Percentiles rank a stretch among this genome's conserved stretches.
phyloP scores from a whole-genome alignment of 2,113 vertebrate species.

The Chauna torquata region DNA sequence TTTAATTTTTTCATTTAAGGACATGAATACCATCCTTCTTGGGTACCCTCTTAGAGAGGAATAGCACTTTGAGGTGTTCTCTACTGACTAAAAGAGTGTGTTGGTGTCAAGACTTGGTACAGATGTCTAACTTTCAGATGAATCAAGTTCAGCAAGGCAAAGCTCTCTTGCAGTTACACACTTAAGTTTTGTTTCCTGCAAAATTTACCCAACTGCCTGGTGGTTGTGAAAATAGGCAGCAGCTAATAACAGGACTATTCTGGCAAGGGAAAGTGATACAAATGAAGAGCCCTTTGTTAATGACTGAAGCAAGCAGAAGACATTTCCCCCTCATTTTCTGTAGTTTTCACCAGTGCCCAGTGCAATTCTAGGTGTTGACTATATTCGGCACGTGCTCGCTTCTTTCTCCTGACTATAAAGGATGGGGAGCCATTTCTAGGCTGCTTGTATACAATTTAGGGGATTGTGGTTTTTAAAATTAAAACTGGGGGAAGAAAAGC shows the following conservation, averaged over 20 bases:
- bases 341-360: background rate
- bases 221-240: background rate
- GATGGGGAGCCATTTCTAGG: background rate
- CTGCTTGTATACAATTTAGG: background rate
- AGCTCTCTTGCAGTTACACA: background rate
- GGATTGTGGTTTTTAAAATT: background rate
- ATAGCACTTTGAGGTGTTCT: background rate
- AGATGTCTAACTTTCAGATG: background rate
- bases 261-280: background rate
- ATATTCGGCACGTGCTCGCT: background rate
- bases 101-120: background rate
- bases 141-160: background rate
- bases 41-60: background rate
- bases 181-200: background rate
- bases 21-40: background rate
- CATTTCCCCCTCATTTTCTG: background rate
- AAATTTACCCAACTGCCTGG: background rate
- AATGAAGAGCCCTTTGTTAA: background rate
- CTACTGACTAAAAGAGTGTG: accelerated
- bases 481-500: constrained; percentile 8
- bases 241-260: background rate
- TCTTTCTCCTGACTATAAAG: background rate
- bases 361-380: background rate
- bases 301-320: background rate
- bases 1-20: background rate